These are phyloP conservation scores for Cyclophora punctaria DNA, from an alignment of 2,888 invertebrate species.

Conservation along the genomic window DNA sequence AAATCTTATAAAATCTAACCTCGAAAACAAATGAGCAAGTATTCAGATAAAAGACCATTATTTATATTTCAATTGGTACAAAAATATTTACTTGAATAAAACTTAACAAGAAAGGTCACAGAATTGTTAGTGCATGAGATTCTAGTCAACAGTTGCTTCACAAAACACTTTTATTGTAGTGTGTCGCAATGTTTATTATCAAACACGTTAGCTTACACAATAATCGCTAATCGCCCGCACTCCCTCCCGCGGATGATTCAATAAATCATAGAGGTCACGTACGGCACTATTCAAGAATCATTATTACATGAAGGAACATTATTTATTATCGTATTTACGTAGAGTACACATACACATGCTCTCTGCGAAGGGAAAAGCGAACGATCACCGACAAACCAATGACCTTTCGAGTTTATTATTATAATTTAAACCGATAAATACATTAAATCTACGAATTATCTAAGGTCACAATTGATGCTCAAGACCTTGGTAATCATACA, in stretches of 20 bases:
- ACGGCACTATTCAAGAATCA: constrained; percentile 22
- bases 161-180: constrained; percentile 2
- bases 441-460: neutral
- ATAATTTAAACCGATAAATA: neutral
- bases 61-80: too few species aligned
- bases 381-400: constrained; percentile 5
- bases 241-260: constrained; percentile 4
- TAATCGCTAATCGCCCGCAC: constrained; percentile 4
- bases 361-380: constrained; percentile 5
- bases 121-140: too few species aligned
- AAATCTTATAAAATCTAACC: too few species aligned
- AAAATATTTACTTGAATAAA: too few species aligned
- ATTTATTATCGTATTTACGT: constrained; percentile 11
- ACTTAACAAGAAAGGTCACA: too few species aligned
- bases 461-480: neutral
- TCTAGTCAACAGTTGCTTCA: neutral
- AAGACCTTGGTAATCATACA: neutral
- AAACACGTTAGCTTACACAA: constrained; percentile 1
- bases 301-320: constrained; percentile 23
- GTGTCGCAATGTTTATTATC: constrained; percentile 3
- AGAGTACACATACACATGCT: neutral
- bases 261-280: constrained; percentile 26
- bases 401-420: constrained; percentile 2
- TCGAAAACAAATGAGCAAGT: too few species aligned
- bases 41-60: too few species aligned